Conservation (phyloP, 2,888 invertebrate genomes). For the Ornithoptera priamus region DNA sequence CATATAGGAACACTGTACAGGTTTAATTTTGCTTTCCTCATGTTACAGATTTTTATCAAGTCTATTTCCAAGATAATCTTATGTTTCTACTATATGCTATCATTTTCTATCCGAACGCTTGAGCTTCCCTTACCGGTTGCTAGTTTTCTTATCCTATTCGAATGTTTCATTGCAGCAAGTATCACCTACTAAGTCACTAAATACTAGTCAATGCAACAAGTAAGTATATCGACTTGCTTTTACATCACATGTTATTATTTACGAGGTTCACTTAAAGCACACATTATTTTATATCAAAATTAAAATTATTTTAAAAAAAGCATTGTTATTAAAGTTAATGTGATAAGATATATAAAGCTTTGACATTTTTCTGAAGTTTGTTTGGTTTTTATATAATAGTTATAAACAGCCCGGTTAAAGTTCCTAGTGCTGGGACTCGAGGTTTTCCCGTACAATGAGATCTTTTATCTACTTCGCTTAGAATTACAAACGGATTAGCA, state of each 20-base stretch:
- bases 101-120: constrained; percentile 50
- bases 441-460: too few relatives aligned
- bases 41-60: constrained; percentile 24
- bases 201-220: constrained; percentile 70
- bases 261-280: constrained; percentile 36
- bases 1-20: background rate
- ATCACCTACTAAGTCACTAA: constrained; percentile 79
- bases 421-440: too few relatives aligned
- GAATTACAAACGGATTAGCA: too few relatives aligned
- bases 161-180: constrained; percentile 78
- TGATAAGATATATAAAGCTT: too few relatives aligned
- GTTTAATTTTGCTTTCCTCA: constrained; percentile 25
- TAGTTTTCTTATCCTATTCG: constrained; percentile 65
- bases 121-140: constrained; percentile 55
- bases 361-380: too few relatives aligned
- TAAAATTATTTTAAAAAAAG: background rate
- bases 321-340: too few relatives aligned
- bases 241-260: constrained; percentile 37
- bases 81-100: constrained; percentile 37
- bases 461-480: too few relatives aligned
- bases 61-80: constrained; percentile 13
- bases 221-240: constrained; percentile 56
- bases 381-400: too few relatives aligned
- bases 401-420: too few relatives aligned
- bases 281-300: background rate